Conservation (phyloP, 2,888 invertebrate genomes). For the Trissoscelio sp. region DNA sequence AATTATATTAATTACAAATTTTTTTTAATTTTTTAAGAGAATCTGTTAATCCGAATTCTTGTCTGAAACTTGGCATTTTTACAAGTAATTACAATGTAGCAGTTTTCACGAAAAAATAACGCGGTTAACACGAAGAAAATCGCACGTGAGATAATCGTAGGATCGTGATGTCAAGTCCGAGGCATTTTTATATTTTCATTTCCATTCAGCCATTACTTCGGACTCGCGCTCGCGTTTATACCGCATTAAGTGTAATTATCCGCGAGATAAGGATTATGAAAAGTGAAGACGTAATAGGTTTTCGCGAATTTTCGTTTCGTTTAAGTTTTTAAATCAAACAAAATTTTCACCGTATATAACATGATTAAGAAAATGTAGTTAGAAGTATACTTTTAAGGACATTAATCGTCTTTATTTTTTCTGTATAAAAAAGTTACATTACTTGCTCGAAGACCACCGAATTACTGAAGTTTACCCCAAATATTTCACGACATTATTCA, state of each 20-base stretch:
- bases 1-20: not conserved
- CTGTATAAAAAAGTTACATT: not conserved
- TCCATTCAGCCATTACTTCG: conserved; percentile 8
- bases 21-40: no score
- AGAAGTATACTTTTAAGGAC: not conserved
- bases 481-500: not conserved
- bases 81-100: conserved; percentile 43
- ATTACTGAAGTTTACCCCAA: not conserved
- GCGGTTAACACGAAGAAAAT: conserved; percentile 1
- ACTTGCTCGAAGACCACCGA: not conserved
- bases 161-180: conserved; percentile 15
- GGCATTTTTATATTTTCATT: conserved; percentile 24
- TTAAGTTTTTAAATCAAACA: conserved; percentile 29
- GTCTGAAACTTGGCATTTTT: conserved; percentile 13
- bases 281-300: conserved; percentile 23
- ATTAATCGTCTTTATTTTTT: no score
- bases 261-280: conserved; percentile 12
- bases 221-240: conserved; percentile 1
- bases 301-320: conserved; percentile 11
- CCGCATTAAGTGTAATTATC: conserved; percentile 15
- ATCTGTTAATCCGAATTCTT: conserved; percentile 9
- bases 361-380: not conserved
- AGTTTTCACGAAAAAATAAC: not conserved
- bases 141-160: conserved; percentile 23
- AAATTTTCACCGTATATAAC: no score